Evolutionary conservation across 2,888 invertebrate species (phyloP).

Genomic region (Phyllotreta striolata): DNA sequence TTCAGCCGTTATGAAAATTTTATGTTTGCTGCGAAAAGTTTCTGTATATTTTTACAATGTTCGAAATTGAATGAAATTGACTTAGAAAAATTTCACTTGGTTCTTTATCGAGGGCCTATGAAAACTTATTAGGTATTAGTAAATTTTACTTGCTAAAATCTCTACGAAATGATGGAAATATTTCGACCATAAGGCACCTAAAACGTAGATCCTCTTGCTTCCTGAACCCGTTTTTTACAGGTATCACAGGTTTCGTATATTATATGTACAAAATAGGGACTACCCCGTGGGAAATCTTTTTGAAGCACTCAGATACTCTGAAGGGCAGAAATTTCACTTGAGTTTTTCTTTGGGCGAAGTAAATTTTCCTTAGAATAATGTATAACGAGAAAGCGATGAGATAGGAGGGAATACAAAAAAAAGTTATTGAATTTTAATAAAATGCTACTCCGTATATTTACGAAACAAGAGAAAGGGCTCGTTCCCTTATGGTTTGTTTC

Average conservation of each 20-base stretch:
- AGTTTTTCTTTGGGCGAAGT: conserved; percentile 14
- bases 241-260: conserved; percentile 19
- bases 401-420: conserved; percentile 14
- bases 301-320: conserved; percentile 25
- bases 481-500: conserved; percentile 6
- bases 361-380: conserved; percentile 20
- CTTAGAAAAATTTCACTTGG: too few relatives aligned
- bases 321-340: conserved; percentile 24
- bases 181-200: too few relatives aligned
- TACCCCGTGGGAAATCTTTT: conserved; percentile 29
- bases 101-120: too few relatives aligned
- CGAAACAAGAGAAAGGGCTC: neutral
- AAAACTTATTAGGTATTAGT: too few relatives aligned
- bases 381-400: conserved; percentile 27
- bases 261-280: conserved; percentile 25
- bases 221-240: conserved; percentile 7
- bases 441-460: conserved; percentile 10
- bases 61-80: neutral
- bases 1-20: conserved; percentile 23
- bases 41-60: conserved; percentile 11
- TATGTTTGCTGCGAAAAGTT: conserved; percentile 15
- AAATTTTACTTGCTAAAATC: too few relatives aligned
- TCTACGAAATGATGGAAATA: too few relatives aligned
- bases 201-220: neutral
- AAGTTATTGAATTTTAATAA: conserved; percentile 11